Conservation (phyloP, 2,113 vertebrate species). For the Dromas ardeola region DNA sequence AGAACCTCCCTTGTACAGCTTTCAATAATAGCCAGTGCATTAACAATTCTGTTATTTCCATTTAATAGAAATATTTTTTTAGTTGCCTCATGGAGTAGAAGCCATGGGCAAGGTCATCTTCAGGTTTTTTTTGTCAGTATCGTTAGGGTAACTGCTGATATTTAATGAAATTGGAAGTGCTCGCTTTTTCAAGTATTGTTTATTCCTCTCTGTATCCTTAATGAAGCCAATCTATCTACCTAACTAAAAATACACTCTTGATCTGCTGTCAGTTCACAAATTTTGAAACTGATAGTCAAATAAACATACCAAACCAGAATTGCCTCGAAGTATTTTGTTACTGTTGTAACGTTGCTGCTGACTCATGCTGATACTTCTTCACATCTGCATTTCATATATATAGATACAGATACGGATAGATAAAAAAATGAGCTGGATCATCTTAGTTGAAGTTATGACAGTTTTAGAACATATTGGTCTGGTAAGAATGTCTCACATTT, state of each 20-base stretch:
- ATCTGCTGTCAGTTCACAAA: not conserved
- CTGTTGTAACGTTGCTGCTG: not conserved
- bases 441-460: not conserved
- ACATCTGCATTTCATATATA: not conserved
- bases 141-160: not conserved
- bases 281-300: not conserved
- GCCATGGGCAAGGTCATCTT: not conserved
- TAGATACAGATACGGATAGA: too few species aligned
- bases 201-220: not conserved
- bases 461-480: not conserved
- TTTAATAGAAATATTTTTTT: not conserved
- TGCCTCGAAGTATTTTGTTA: not conserved
- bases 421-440: not conserved
- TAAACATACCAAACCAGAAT: not conserved
- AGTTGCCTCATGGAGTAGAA: not conserved
- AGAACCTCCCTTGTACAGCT: not conserved
- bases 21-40: not conserved
- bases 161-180: not conserved
- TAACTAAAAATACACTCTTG: not conserved
- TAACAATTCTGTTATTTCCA: not conserved
- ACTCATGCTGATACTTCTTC: not conserved
- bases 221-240: not conserved
- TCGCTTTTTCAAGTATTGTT: not conserved
- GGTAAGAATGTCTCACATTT: not conserved
- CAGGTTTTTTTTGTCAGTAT: not conserved